Conservation (phyloP, 1,140 invertebrate species). For the Camponotus floridanus region DNA sequence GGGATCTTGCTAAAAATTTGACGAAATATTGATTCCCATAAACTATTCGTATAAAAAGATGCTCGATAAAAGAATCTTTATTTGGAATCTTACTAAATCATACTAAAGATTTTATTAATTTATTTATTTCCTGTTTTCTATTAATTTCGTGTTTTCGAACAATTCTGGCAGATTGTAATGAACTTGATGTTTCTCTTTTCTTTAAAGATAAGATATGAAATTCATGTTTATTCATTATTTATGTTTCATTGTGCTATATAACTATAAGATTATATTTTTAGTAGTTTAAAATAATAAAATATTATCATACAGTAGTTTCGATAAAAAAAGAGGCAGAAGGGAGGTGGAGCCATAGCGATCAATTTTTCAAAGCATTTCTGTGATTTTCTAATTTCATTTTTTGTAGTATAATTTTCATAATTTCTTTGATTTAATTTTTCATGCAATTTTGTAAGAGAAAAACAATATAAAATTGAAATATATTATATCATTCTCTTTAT, state of each 20-base stretch:
- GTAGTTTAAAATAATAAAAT: background rate
- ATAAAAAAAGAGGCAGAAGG: conserved; percentile 80
- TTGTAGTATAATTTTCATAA: background rate
- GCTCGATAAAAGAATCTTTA: conserved; percentile 65
- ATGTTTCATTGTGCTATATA: conserved; percentile 15
- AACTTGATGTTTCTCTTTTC: conserved; percentile 60
- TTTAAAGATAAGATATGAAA: conserved; percentile 53
- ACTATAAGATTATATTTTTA: background rate
- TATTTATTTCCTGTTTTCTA: background rate
- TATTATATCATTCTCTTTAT: background rate
- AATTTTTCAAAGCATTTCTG: conserved; percentile 28
- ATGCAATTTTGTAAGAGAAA: background rate
- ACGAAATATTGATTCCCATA: conserved; percentile 3
- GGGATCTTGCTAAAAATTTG: background rate
- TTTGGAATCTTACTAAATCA: conserved; percentile 25
- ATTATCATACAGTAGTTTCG: background rate
- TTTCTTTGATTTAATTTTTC: conserved; percentile 17
- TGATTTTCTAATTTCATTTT: background rate
- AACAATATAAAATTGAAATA: conserved; percentile 10
- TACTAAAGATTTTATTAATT: no score
- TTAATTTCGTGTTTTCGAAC: conserved; percentile 30
- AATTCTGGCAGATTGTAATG: conserved; percentile 9
- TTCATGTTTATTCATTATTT: conserved; percentile 30
- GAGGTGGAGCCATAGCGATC: conserved; percentile 80
- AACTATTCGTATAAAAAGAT: conserved; percentile 5